These are phyloP conservation scores for Malurus elegans DNA, from an alignment of 2,113 vertebrate genomes.

Conservation along the genomic window DNA sequence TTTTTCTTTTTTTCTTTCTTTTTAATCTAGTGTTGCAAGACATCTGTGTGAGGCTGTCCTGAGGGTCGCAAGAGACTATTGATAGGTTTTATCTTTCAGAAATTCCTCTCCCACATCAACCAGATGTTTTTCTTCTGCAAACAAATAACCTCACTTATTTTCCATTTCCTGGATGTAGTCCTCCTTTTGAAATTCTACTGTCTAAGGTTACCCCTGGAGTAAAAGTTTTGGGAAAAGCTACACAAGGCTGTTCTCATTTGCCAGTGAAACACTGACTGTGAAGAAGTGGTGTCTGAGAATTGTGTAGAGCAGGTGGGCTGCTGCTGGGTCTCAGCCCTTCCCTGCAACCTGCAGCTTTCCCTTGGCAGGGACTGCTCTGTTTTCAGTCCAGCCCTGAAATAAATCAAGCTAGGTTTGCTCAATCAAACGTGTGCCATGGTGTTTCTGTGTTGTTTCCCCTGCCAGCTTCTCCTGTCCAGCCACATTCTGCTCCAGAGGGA, in stretches of 20 bases:
- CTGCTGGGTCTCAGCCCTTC: not conserved
- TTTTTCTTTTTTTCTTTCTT: not conserved
- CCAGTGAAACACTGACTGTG: not conserved
- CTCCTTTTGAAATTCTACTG: not conserved
- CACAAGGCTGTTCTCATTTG: not conserved
- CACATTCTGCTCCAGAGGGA: not conserved
- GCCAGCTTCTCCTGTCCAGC: not conserved
- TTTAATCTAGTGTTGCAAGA: not conserved
- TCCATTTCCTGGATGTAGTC: not conserved
- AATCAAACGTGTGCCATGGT: not conserved
- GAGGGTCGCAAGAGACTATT: not conserved
- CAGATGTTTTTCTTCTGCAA: not conserved
- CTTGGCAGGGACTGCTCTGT: not conserved
- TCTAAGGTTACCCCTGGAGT: not conserved
- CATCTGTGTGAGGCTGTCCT: not conserved
- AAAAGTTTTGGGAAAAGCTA: not conserved
- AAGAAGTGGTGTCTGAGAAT: not conserved
- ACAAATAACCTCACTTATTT: not conserved
- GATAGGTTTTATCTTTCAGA: not conserved
- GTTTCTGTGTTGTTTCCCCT: not conserved
- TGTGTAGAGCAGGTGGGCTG: rapidly evolving
- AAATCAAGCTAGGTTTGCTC: not conserved
- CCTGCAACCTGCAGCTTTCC: not conserved
- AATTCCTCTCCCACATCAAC: not conserved
- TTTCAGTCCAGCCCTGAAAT: not conserved